These are phyloP conservation scores for Dichetophora obliterata DNA, from an alignment of 2,888 invertebrate species.

Conservation along the genomic window DNA sequence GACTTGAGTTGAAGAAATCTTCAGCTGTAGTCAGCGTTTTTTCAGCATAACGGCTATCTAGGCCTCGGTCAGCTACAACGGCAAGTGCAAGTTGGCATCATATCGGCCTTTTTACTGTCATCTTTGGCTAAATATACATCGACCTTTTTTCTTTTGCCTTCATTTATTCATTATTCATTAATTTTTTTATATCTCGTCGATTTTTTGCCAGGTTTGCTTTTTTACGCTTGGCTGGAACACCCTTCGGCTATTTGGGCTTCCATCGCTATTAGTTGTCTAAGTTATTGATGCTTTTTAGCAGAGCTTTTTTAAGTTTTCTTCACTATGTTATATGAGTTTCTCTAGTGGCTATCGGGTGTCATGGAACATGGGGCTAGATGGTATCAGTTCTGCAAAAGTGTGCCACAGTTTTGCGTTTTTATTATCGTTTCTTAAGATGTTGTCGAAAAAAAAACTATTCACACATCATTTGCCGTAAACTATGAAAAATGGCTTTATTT, in stretches of 20 bases:
- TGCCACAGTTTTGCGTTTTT: slow-evolving; percentile 13
- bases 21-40: no score
- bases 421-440: neutral
- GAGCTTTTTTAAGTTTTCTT: neutral
- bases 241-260: neutral
- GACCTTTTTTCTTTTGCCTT: neutral
- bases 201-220: neutral
- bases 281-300: neutral
- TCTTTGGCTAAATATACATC: no score
- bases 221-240: neutral
- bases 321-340: neutral
- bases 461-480: neutral
- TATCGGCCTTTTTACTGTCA: no score
- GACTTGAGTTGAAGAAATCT: neutral
- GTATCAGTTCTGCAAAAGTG: slow-evolving; percentile 10
- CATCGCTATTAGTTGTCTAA: neutral
- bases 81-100: no score
- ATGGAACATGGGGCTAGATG: no score
- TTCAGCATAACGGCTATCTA: no score
- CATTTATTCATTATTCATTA: neutral
- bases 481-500: neutral
- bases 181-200: neutral
- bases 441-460: neutral
- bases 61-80: no score
- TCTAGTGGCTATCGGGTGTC: neutral